Base-by-base conservation (phyloP, 1,140 invertebrate species). In the Anagrus nilaparvatae region DNA sequence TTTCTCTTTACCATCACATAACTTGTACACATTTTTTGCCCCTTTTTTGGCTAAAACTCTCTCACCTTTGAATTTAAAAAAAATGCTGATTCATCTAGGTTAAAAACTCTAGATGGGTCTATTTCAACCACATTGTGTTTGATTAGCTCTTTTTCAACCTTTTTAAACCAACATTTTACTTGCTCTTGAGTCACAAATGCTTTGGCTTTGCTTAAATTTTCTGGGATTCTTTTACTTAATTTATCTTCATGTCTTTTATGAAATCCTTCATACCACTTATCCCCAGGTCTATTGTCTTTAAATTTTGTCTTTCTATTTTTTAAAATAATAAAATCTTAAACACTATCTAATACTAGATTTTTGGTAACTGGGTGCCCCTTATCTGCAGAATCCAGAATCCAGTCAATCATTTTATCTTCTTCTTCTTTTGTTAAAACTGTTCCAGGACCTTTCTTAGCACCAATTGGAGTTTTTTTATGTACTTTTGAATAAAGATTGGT, bases 221-320 rank as follows among this genome's bases (percentile, higher is more conserved):
- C 50, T 20, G 47, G 8, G 9, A 48, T 33, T 37, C 47, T 46
- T 29, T 25, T 13, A 12, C 27, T 38, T 13, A 56, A 20, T n/a
- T n/a, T 17, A 32, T 43, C 35, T n/a, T 32, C 41, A 35, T 57
- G 51, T 27, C 53, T 16, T 14, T 36, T 46, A n/a, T 51, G 37
- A 52, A 57, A 57, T 21, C 17, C 16, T 6, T 28, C 18, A 24
- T 47, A 54, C 53, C 53, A 56, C 45, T 43, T 49, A 41, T 49
- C 44, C 19, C 48, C 51, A 40, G 52, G 52, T 17, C 46, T 40
- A 30, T 39, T 48, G 49, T 38, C 16, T 14, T 19, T 30, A 2
- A 41, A 33, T 24, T 23, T 23, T n/a, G 19, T 41, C 13, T 21
- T 39, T 41, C 19, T 21, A 9, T 43, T 21, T 33, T 29, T 18